Percentiles rank a stretch among this genome's conserved stretches.
Conservation (phyloP, 2,797 vertebrate species). For the Sibirionetta formosa region DNA sequence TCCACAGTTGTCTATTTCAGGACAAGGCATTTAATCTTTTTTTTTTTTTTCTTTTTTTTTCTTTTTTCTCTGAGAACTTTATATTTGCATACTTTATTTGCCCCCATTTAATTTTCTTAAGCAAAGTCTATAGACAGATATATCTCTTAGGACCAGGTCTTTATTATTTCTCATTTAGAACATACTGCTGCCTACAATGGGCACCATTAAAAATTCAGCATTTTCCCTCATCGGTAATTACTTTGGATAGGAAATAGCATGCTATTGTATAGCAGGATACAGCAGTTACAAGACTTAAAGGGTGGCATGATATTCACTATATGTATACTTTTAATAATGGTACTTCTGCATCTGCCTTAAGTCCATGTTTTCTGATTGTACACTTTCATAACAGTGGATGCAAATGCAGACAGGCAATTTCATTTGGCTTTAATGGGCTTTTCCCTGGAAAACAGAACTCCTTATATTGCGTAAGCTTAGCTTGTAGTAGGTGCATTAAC, state of each 20-base stretch:
- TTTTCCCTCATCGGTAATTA: slow-evolving; percentile 57
- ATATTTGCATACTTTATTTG: slow-evolving; percentile 20
- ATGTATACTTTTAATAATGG: neutral
- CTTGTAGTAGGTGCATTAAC: neutral
- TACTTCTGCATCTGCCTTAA: neutral
- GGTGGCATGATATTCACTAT: neutral
- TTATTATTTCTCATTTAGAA: neutral
- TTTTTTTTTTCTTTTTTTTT: neutral
- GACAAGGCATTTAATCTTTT: slow-evolving; percentile 15
- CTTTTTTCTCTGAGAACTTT: slow-evolving; percentile 22
- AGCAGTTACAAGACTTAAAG: neutral
- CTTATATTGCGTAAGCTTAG: neutral
- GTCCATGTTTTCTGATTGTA: neutral
- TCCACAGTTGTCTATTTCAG: neutral
- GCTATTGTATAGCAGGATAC: slow-evolving; percentile 16
- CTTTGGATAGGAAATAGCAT: slow-evolving; percentile 19
- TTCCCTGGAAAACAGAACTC: slow-evolving; percentile 17
- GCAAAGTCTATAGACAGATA: slow-evolving; percentile 4
- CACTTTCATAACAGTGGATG: neutral
- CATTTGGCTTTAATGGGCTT: slow-evolving; percentile 31
- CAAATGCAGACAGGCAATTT: slow-evolving; percentile 12
- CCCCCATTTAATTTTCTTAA: slow-evolving; percentile 47
- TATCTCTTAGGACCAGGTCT: neutral
- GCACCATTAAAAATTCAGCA: slow-evolving; percentile 47
- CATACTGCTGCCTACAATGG: neutral